A percentile compares a stretch with the other conserved stretches of the same genome.
phyloP scores from a whole-genome alignment of 2,113 vertebrate genomes.

The Sander lucioperca region DNA sequence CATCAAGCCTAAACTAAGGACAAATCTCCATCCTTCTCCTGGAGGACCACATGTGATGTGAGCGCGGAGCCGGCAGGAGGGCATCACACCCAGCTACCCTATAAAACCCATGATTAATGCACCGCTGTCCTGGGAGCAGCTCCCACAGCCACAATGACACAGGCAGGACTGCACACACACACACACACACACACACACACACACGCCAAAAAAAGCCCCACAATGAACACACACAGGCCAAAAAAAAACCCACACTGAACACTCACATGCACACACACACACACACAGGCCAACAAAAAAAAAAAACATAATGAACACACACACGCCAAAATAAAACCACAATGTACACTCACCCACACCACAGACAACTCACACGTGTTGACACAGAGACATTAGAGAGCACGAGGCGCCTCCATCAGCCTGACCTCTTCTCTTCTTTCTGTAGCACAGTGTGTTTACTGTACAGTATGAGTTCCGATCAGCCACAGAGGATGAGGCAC shows the following conservation, averaged over 20 bases:
- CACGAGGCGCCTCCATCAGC: slow-evolving; percentile 19
- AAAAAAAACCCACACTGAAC: background rate
- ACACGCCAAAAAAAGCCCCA: background rate
- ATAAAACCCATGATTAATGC: slow-evolving; percentile 82
- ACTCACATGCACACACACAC: slow-evolving; percentile 15
- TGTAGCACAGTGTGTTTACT: slow-evolving; percentile 44
- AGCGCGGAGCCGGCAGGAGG: slow-evolving; percentile 47
- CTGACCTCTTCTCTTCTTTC: slow-evolving; percentile 40
- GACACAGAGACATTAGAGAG: slow-evolving; percentile 21
- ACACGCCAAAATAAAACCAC: slow-evolving; percentile 2
- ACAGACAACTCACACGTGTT: slow-evolving; percentile 6
- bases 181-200: slow-evolving; percentile 17
- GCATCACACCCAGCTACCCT: slow-evolving; percentile 72
- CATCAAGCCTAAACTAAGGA: slow-evolving; percentile 55
- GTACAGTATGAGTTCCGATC: slow-evolving; percentile 9
- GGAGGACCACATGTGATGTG: slow-evolving; percentile 65
- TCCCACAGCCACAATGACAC: slow-evolving; percentile 70
- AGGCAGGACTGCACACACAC: slow-evolving; percentile 41
- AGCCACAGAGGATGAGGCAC: slow-evolving; percentile 12
- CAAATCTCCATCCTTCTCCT: slow-evolving; percentile 59
- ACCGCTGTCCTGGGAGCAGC: slow-evolving; percentile 69
- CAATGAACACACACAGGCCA: background rate
- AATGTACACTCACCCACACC: background rate
- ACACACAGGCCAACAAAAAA: too few relatives aligned
- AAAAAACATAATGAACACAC: background rate